Base-by-base conservation (phyloP, 2,888 invertebrate species). In the Hypena proboscidalis region DNA sequence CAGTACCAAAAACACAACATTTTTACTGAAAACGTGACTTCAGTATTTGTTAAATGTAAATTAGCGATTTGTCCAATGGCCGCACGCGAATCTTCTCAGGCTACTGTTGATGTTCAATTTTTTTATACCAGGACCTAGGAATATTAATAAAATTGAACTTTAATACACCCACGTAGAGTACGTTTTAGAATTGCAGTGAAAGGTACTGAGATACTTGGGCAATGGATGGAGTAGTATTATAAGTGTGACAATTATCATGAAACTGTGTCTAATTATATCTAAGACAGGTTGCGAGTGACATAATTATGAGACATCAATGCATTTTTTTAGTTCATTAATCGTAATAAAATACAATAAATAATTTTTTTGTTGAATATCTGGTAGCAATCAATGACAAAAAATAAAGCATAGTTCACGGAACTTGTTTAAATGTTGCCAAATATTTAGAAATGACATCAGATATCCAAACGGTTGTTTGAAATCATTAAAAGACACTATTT, bases 11-110 rank as follows among this genome's bases (percentile, higher is more conserved):
- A 76, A 82, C 78, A 77, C 71, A 83, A 80, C 77, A 83, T 85
- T 90, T 89, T 90, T 87, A 79, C 77, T 73, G 72, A 80, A 84
- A 88, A 85, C 91, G 91, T 91, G 91, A 91, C 91, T 88, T 71
- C 78, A 84, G 89, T 80, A 90, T 91, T 90, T 91, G 91, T 91
- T 90, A 84, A 88, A 91, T 91, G 91, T 86, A 90, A 91, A 91
- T 91, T 85, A 88, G 86, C 83, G 83, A 88, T 91, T 88, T 91
- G 89, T 90, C 75, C 79, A 62, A 64, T 67, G 67, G 72, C 75
- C 50, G 66, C 65, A 62, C 67, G 62, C 56, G 54, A 69, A 64
- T 69, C 67, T 73, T 74, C 80, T 74, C 72, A 70, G 69, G 73
- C 66, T 71, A 62, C 63, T 63, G 67, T 58, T 69, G 74, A 78